Conservation (phyloP, 2,888 invertebrate species). For the Ophioninae sp. region DNA sequence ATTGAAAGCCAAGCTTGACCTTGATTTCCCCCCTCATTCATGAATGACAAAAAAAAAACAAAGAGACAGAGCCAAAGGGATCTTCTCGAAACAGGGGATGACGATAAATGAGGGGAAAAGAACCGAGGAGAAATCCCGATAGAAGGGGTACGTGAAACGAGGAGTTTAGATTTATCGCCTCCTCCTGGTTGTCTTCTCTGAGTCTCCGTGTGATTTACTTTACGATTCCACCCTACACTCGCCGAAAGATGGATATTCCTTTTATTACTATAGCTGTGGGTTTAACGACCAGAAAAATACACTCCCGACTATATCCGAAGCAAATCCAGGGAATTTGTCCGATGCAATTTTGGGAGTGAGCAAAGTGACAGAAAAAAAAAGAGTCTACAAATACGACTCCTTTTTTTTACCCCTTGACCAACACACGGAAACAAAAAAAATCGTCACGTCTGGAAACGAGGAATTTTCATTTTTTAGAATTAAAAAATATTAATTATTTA, state of each 20-base stretch:
- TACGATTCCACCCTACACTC: conserved; percentile 53
- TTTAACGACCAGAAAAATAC: conserved; percentile 61
- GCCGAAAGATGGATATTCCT: conserved; percentile 57
- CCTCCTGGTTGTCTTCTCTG: conserved; percentile 45
- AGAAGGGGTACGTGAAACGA: background rate
- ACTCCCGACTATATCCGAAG: conserved; percentile 34
- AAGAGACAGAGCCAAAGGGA: background rate
- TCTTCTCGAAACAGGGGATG: background rate
- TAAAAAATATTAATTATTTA: background rate
- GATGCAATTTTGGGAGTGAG: conserved; percentile 22
- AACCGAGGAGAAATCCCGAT: conserved; percentile 3
- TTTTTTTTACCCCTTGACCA: background rate
- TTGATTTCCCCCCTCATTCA: conserved; percentile 36
- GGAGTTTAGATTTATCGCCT: conserved; percentile 58
- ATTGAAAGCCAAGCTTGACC: conserved; percentile 35
- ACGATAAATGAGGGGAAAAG: background rate
- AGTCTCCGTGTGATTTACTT: conserved; percentile 58
- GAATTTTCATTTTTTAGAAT: background rate
- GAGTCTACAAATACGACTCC: background rate
- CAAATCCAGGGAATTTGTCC: conserved; percentile 29
- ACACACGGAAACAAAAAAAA: background rate
- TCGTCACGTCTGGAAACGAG: background rate
- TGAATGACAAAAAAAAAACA: background rate
- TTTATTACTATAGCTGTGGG: conserved; percentile 54
- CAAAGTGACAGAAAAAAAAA: background rate